Evolutionary conservation across 2,797 vertebrate genomes (phyloP), one percentile per base, ranked within the genome.

Genomic region (Silurus aristotelis): DNA sequence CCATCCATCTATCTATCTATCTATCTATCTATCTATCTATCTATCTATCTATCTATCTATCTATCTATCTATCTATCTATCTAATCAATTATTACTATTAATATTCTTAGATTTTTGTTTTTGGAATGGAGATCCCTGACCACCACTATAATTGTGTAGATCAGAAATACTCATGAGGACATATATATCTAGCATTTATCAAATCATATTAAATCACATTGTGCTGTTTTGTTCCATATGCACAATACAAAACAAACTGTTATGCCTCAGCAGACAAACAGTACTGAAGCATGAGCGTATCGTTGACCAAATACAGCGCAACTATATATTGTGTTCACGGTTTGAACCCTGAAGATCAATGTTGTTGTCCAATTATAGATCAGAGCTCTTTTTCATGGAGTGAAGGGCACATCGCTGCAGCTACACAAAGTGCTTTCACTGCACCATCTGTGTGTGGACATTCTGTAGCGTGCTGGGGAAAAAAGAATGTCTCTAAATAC

Each of bases 371-470:
- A 72, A 72, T 46, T 78, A 63, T 27, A 56, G 78, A 67, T 77
- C 38, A 52, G 55, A 27, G 9, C 64, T 85, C 89, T 87, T 70
- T 86, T 90, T 79, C 67, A 72, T 13, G 88, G 92, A 85, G 89
- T 84, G 87, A 61, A 88, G 82, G 87, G 80, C 90, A 88, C 92
- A 91, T 92, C 91, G 91, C 87, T 93, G 89, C 90, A 91, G 76
- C 84, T 83, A 43, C 43, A 52, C 67, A 31, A 71, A 6, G 1
- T 76, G 25, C 60, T n/a, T 75, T 76, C 14, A 76, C 48, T 56
- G 27, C n/a, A 73, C 20, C 83, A 80, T 84, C 63, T 63, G 46
- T 68, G 12, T 80, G 56, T 60, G 55, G 31, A 79, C 46, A 31
- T 68, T 55, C 63, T 55, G 46, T 12, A 67, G 79, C 25, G 66